phyloP scores from a whole-genome alignment of 2,888 invertebrate genomes.

The Caenorhabditis sinica region DNA sequence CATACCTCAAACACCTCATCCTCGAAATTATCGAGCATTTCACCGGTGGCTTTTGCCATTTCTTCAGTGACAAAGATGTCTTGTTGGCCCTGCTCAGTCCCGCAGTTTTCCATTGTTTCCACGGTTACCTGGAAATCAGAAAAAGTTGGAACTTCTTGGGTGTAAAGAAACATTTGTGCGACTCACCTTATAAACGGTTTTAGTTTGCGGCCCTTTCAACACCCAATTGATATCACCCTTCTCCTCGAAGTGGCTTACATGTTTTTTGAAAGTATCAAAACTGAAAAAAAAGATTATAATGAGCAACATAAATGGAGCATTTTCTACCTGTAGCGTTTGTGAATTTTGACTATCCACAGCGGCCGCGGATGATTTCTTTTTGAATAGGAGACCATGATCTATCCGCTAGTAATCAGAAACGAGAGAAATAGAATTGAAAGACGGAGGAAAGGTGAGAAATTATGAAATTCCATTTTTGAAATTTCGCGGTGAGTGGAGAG shows the following conservation, averaged over 20 bases:
- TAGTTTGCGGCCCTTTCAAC: neutral
- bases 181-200: slow-evolving; percentile 11
- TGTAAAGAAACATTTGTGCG: neutral
- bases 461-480: neutral
- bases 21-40: slow-evolving; percentile 3
- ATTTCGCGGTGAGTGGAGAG: neutral
- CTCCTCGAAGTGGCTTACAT: neutral
- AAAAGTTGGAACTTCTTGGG: no score
- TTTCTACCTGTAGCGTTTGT: slow-evolving; percentile 11
- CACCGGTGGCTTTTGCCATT: slow-evolving; percentile 5
- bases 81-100: neutral
- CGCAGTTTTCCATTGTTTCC: slow-evolving; percentile 27
- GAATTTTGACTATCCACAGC: slow-evolving; percentile 23
- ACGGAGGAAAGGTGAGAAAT: neutral
- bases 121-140: slow-evolving; percentile 6
- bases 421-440: neutral
- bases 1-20: neutral
- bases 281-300: neutral
- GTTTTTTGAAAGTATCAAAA: neutral
- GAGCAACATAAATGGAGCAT: neutral
- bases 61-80: slow-evolving; percentile 3
- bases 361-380: neutral
- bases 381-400: slow-evolving; percentile 16
- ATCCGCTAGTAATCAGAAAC: slow-evolving; percentile 7
- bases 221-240: neutral